Percentiles rank a stretch among this genome's conserved stretches.
phyloP scores from a whole-genome alignment of 2,113 vertebrate genomes.

The Psittacus erithacus region DNA sequence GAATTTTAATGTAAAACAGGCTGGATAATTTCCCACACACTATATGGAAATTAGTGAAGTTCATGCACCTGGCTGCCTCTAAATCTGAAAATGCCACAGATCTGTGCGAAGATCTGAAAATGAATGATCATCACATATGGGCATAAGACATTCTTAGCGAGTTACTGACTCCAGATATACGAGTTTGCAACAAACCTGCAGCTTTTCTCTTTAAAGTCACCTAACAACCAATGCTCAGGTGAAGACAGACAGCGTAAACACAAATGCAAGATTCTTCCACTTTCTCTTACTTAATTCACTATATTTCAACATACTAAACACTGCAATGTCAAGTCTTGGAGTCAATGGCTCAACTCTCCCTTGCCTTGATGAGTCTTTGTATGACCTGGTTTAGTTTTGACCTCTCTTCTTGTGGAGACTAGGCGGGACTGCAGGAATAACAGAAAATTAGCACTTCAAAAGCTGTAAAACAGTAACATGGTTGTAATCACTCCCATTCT shows the following conservation, averaged over 20 bases:
- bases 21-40: slow-evolving; percentile 32
- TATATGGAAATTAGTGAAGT: slow-evolving; percentile 49
- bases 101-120: not conserved
- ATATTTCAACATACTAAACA: not conserved
- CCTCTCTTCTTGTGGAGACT: not conserved
- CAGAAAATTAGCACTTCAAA: not conserved
- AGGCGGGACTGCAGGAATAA: not conserved
- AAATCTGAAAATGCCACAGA: slow-evolving; percentile 22
- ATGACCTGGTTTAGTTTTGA: not conserved
- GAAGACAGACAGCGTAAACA: not conserved
- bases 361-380: not conserved
- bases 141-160: not conserved
- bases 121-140: not conserved
- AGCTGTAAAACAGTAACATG: not conserved
- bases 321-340: not conserved
- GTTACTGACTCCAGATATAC: not conserved
- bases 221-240: not conserved
- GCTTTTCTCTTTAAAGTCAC: not conserved
- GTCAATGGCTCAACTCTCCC: not conserved
- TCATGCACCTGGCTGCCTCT: slow-evolving; percentile 3
- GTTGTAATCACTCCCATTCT: not conserved
- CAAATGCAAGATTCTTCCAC: not conserved
- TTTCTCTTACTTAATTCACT: not conserved
- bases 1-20: slow-evolving; percentile 65
- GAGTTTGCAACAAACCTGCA: not conserved